These are phyloP conservation scores for Campylomormyrus tamandua DNA, from an alignment of 2,113 vertebrate genomes.

Conservation along the genomic window DNA sequence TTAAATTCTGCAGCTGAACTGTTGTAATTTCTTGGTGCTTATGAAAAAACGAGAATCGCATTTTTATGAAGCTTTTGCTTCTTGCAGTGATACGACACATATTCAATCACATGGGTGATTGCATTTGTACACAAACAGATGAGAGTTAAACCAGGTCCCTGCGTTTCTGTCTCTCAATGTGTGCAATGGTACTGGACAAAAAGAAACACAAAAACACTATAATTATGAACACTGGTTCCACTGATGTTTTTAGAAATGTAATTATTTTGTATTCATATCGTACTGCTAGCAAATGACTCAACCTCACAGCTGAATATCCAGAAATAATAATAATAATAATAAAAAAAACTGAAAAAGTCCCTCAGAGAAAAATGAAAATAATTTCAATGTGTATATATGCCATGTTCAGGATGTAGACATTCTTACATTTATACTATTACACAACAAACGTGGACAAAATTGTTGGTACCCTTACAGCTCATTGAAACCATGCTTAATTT, in stretches of 20 bases:
- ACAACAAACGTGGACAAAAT: background rate
- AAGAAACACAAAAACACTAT: background rate
- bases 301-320: background rate
- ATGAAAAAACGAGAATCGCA: background rate
- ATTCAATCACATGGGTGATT: background rate
- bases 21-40: background rate
- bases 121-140: background rate
- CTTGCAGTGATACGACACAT: background rate
- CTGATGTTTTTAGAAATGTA: background rate
- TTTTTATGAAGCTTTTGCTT: background rate
- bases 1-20: background rate
- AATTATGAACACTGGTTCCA: background rate
- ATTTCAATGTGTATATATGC: background rate
- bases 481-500: too few species aligned
- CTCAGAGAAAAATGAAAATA: background rate
- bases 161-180: background rate
- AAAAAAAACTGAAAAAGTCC: background rate
- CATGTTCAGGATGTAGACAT: background rate
- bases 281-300: background rate
- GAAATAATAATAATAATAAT: background rate
- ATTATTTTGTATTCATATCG: background rate
- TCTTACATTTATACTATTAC: background rate
- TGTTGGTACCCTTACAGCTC: too few species aligned
- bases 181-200: background rate
- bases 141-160: background rate